phyloP scores from a whole-genome alignment of 2,888 invertebrate species.

The Itoplectis maculator region DNA sequence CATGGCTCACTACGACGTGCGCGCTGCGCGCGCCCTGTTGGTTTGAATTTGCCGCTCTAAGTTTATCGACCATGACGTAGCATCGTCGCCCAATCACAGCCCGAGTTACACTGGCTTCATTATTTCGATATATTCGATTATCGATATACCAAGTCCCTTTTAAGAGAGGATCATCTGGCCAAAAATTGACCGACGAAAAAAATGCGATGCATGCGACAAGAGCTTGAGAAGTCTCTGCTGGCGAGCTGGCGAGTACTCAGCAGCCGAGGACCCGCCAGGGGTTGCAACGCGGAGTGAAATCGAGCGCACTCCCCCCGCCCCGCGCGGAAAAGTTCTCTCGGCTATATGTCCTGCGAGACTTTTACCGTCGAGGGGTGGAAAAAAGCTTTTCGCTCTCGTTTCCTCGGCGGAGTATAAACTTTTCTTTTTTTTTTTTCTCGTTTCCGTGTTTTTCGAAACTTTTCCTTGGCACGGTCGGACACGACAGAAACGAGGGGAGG shows the following conservation, averaged over 20 bases:
- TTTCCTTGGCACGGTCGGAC: conserved; percentile 30
- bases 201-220: not conserved
- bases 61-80: too few species aligned
- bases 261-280: not conserved
- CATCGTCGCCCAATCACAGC: too few species aligned
- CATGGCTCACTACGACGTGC: too few species aligned
- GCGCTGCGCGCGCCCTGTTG: too few species aligned
- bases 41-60: too few species aligned
- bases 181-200: not conserved
- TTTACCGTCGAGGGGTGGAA: conserved; percentile 20
- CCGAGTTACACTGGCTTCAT: too few species aligned
- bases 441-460: conserved; percentile 42
- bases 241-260: conserved; percentile 4
- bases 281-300: conserved; percentile 55
- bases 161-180: too few species aligned
- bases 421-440: conserved; percentile 16
- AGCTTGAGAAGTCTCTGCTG: conserved; percentile 1
- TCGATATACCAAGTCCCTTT: too few species aligned
- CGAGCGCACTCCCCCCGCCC: conserved; percentile 72
- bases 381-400: conserved; percentile 32
- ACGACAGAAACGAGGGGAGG: conserved; percentile 15
- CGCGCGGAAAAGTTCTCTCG: conserved; percentile 74
- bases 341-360: conserved; percentile 32
- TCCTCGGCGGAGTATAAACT: conserved; percentile 24
- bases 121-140: too few species aligned